A percentile compares a stretch with the other conserved stretches of the same genome.
Conservation (phyloP, 2,888 invertebrate species). For the Schizaphis graminum region DNA sequence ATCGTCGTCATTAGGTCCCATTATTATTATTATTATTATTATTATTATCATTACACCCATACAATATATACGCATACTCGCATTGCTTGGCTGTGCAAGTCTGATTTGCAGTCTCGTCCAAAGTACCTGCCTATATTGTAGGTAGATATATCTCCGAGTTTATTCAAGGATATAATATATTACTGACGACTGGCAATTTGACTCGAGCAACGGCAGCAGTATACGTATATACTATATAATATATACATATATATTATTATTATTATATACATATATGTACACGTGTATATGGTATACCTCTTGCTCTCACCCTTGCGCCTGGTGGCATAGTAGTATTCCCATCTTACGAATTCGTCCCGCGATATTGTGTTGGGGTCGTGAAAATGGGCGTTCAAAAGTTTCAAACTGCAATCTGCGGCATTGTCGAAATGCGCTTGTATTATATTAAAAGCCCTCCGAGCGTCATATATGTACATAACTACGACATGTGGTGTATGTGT, state of each 20-base stretch:
- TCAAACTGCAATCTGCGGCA: conserved; percentile 66
- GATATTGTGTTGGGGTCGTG: conserved; percentile 60
- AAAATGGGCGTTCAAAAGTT: conserved; percentile 65
- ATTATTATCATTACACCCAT: not conserved
- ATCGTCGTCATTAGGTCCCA: not conserved
- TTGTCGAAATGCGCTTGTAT: conserved; percentile 62
- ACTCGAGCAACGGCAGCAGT: conserved; percentile 12
- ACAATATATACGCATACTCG: not conserved
- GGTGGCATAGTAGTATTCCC: conserved; percentile 31
- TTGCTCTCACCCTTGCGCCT: not conserved
- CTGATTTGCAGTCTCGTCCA: conserved; percentile 50
- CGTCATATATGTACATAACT: not conserved
- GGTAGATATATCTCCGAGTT: conserved; percentile 22
- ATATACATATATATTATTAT: not conserved
- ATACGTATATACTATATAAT: not conserved
- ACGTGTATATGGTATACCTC: conserved; percentile 13
- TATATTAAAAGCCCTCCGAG: conserved; percentile 59
- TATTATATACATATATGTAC: not conserved
- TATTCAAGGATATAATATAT: conserved; percentile 35
- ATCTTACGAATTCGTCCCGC: conserved; percentile 57
- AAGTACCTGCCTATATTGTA: conserved; percentile 9
- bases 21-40: not conserved
- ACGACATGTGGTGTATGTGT: not conserved
- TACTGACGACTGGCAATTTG: conserved; percentile 56
- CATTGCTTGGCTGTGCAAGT: not conserved